These are phyloP conservation scores for Latrodectus hesperus DNA, from an alignment of 2,888 invertebrate species.

Conservation along the genomic window DNA sequence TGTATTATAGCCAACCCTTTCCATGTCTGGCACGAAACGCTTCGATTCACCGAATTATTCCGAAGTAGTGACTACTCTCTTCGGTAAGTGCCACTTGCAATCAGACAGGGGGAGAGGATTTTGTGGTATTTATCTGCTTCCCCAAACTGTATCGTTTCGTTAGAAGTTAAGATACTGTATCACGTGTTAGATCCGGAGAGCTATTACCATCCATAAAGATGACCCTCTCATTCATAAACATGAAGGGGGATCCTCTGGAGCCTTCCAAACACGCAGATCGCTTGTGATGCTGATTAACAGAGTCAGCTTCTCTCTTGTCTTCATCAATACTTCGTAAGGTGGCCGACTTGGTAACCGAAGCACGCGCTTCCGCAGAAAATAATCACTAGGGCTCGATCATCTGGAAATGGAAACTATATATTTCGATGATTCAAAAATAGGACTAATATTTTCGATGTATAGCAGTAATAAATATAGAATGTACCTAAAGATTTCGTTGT, in stretches of 20 bases:
- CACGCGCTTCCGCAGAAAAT: too few species aligned
- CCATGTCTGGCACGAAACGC: too few species aligned
- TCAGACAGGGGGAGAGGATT: background rate
- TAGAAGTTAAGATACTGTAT: background rate
- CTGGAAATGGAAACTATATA: too few species aligned
- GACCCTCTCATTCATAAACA: constrained; percentile 50
- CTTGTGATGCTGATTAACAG: background rate
- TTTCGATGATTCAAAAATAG: too few species aligned
- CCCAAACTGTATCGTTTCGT: background rate
- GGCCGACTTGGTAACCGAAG: too few species aligned
- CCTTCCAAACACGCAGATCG: constrained; percentile 1
- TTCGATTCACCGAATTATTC: background rate
- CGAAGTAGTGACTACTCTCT: background rate
- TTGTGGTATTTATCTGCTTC: background rate
- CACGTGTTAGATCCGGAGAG: background rate
- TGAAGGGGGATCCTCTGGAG: constrained; percentile 1
- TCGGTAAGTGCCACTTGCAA: background rate
- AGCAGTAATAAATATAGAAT: too few species aligned
- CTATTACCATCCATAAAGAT: constrained; percentile 46
- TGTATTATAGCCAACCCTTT: too few species aligned
- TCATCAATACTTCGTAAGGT: background rate
- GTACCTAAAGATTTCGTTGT: too few species aligned
- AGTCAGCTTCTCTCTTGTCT: background rate
- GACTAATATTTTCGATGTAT: too few species aligned
- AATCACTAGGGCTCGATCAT: too few species aligned